Conservation (phyloP, 1,140 invertebrate species). For the Linepithema humile region DNA sequence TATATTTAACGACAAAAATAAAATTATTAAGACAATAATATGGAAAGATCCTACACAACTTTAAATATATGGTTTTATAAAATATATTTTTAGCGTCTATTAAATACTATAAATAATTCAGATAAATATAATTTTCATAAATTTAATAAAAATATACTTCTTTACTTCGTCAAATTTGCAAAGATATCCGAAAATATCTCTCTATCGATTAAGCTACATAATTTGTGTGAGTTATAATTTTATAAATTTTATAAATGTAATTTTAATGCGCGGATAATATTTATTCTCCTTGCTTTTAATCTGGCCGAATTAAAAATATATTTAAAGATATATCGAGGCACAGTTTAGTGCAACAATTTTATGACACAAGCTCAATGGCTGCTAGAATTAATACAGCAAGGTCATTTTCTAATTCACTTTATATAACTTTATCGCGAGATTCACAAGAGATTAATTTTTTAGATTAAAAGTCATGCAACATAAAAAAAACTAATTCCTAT, state of each 20-base stretch:
- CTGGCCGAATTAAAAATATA: background rate
- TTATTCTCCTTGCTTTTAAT: background rate
- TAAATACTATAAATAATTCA: background rate
- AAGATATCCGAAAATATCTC: background rate
- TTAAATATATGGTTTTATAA: too few relatives aligned
- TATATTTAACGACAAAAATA: background rate
- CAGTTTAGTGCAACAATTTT: background rate
- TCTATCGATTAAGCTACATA: background rate
- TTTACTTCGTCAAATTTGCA: background rate
- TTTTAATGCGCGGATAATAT: background rate
- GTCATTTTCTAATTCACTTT: constrained; percentile 42
- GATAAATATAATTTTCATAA: background rate
- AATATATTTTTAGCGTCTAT: background rate
- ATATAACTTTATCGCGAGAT: constrained; percentile 10
- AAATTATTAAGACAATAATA: background rate
- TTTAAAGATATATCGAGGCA: background rate
- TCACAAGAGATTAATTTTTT: background rate
- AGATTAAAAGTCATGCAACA: constrained; percentile 35
- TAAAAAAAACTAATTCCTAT: background rate
- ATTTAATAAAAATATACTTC: background rate
- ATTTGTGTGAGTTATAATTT: background rate
- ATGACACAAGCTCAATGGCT: background rate
- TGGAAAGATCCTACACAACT: too few relatives aligned
- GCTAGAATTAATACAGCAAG: constrained; percentile 12
- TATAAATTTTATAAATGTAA: background rate